These are phyloP conservation scores for Cheilosia pagana DNA, from an alignment of 2,888 invertebrate genomes.

Conservation along the genomic window DNA sequence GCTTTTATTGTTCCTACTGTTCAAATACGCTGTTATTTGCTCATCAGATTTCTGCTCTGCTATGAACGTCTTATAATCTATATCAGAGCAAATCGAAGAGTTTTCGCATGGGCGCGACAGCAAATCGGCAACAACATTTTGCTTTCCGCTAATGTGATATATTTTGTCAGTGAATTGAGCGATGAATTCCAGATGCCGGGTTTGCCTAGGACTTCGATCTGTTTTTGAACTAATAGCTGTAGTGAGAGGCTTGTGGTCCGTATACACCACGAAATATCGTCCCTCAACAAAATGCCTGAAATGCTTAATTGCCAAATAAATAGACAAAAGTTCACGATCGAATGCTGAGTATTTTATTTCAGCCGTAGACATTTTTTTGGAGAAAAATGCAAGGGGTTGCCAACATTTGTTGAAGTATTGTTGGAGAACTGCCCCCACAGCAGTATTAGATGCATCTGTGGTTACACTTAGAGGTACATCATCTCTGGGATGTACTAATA, in stretches of 20 bases:
- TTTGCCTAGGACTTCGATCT: slow-evolving; percentile 19
- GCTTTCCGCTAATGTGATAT: slow-evolving; percentile 14
- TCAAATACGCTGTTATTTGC: slow-evolving; percentile 5
- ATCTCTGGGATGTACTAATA: slow-evolving; percentile 2
- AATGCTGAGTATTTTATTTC: slow-evolving; percentile 7
- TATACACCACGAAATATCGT: background rate
- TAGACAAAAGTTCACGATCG: background rate
- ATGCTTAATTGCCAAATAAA: too few relatives aligned
- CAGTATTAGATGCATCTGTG: background rate
- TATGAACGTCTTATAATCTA: background rate
- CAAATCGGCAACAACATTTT: slow-evolving; percentile 56
- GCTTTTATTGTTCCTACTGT: background rate
- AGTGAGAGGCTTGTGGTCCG: slow-evolving; percentile 8
- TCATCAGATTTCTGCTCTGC: slow-evolving; percentile 8
- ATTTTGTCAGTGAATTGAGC: slow-evolving; percentile 9
- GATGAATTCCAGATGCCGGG: background rate
- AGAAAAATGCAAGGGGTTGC: slow-evolving; percentile 28
- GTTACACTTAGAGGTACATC: slow-evolving; percentile 3
- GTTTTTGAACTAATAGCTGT: slow-evolving; percentile 15
- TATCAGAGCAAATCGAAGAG: background rate
- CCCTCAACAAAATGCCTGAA: slow-evolving; percentile 3
- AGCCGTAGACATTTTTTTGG: background rate
- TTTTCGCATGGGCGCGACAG: slow-evolving; percentile 15
- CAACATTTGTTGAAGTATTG: slow-evolving; percentile 4
- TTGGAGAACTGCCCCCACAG: slow-evolving; percentile 1